A percentile compares a stretch with the other conserved stretches of the same genome.
Evolutionary conservation across 2,113 vertebrate genomes (phyloP).

Genomic region (Azemiops feae): DNA sequence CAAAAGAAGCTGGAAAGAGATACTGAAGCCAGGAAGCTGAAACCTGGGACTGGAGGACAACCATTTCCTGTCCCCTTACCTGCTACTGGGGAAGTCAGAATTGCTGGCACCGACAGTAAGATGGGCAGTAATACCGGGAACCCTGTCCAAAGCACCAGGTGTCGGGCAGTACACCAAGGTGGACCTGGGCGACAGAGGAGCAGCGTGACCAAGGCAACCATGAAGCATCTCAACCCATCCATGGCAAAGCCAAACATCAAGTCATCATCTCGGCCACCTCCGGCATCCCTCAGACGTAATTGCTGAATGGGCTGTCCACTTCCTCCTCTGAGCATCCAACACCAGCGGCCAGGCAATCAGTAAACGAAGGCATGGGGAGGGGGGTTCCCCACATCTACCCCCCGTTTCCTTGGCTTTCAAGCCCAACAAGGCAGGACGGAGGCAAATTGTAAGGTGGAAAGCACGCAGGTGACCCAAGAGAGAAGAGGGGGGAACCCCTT

Average conservation of each 20-base stretch:
- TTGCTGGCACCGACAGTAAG: slow-evolving; percentile 52
- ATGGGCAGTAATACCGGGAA: slow-evolving; percentile 41
- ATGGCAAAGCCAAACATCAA: slow-evolving; percentile 50
- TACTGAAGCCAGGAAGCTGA: neutral
- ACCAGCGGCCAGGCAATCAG: slow-evolving; percentile 1
- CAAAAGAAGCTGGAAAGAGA: neutral
- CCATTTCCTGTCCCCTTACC: slow-evolving; percentile 46
- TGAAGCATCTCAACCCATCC: slow-evolving; percentile 62
- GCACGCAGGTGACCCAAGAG: neutral
- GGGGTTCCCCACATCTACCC: slow-evolving; percentile 17
- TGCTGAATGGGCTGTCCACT: slow-evolving; percentile 20
- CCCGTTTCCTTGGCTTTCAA: neutral
- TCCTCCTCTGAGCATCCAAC: slow-evolving; percentile 43
- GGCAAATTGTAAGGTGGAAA: neutral
- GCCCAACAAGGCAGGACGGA: neutral
- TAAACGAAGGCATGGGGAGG: slow-evolving; percentile 1
- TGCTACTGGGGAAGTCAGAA: slow-evolving; percentile 41
- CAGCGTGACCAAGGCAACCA: slow-evolving; percentile 60
- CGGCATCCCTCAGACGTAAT: slow-evolving; percentile 26
- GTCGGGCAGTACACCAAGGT: slow-evolving; percentile 40
- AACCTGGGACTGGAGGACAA: neutral
- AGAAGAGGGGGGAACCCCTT: neutral
- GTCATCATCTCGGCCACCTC: slow-evolving; percentile 39
- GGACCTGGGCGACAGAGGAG: slow-evolving; percentile 53
- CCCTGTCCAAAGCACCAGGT: slow-evolving; percentile 38